phyloP scores from a whole-genome alignment of 37 sponge, comb jelly and placozoan genomes.

The Cliona cf. orientalis region DNA sequence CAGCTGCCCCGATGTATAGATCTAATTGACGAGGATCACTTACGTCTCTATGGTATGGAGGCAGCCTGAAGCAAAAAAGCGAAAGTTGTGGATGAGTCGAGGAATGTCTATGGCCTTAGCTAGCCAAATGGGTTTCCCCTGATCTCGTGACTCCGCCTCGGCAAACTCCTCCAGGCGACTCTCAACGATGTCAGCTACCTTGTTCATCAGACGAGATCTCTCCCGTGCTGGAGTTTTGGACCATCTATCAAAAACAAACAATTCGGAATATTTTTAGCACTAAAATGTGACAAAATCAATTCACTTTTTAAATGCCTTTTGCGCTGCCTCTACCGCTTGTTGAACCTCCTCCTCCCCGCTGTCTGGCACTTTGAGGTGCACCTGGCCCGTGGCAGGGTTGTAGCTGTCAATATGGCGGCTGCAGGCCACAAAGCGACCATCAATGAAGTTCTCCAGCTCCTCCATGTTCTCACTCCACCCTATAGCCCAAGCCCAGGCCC shows the following conservation, averaged over 20 bases:
- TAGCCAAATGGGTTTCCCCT: conserved; percentile 90
- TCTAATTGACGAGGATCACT: too few species aligned
- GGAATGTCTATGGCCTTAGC: conserved; percentile 85
- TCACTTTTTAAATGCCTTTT: conserved; percentile 79
- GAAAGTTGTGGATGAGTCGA: conserved; percentile 71
- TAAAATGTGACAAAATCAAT: background rate
- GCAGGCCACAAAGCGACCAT: conserved; percentile 69
- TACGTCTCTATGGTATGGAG: conserved; percentile 74
- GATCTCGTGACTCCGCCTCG: conserved; percentile 84
- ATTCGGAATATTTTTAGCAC: background rate
- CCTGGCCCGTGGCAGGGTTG: conserved; percentile 87
- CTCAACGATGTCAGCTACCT: conserved; percentile 83
- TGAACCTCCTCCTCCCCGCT: conserved; percentile 78
- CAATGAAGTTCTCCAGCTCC: conserved; percentile 79
- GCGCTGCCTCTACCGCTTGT: conserved; percentile 78
- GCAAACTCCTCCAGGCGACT: conserved; percentile 78
- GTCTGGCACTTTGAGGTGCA: conserved; percentile 76
- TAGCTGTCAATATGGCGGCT: conserved; percentile 83
- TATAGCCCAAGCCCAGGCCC: too few species aligned
- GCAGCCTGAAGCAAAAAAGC: conserved; percentile 82
- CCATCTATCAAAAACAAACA: conserved; percentile 58
- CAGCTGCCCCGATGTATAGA: too few species aligned
- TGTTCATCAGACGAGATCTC: conserved; percentile 56
- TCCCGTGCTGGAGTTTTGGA: conserved; percentile 65
- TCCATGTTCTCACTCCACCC: conserved; percentile 26